phyloP scores from a whole-genome alignment of 2,113 vertebrate genomes.

The Seriola aureovittata region DNA sequence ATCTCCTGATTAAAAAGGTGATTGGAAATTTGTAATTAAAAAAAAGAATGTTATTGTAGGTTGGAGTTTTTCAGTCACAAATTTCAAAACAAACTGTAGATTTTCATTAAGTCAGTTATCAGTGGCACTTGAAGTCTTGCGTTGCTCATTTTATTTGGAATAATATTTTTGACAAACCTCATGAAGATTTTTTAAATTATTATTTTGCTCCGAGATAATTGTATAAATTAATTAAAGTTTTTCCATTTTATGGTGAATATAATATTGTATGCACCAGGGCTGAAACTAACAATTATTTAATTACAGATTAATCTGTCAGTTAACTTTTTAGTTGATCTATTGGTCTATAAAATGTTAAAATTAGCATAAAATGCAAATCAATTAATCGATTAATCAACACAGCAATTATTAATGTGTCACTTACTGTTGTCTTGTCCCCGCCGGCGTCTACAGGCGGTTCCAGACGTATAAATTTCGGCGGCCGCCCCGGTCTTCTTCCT shows the following conservation, averaged over 20 bases:
- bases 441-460: slow-evolving; percentile 87
- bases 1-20: slow-evolving; percentile 85
- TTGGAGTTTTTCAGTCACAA: background rate
- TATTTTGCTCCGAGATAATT: background rate
- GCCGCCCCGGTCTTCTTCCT: slow-evolving; percentile 92
- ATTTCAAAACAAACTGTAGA: background rate
- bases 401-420: background rate
- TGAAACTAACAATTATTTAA: background rate
- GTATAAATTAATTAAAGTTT: too few species aligned
- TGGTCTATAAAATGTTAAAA: background rate
- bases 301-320: too few species aligned
- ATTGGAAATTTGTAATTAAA: background rate
- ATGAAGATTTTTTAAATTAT: background rate
- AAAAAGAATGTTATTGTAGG: background rate
- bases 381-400: background rate
- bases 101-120: too few species aligned
- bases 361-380: background rate
- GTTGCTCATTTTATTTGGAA: too few species aligned
- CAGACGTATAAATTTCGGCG: slow-evolving; percentile 94
- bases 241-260: too few species aligned
- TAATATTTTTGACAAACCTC: too few species aligned
- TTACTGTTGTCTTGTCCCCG: slow-evolving; percentile 84
- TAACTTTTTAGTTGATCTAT: too few species aligned
- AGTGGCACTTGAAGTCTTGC: too few species aligned
- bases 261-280: too few species aligned